A percentile compares a stretch with the other conserved stretches of the same genome.
These are phyloP conservation scores for Rhegmatorhina hoffmannsi DNA, from an alignment of 2,113 vertebrate species.

Conservation along the genomic window DNA sequence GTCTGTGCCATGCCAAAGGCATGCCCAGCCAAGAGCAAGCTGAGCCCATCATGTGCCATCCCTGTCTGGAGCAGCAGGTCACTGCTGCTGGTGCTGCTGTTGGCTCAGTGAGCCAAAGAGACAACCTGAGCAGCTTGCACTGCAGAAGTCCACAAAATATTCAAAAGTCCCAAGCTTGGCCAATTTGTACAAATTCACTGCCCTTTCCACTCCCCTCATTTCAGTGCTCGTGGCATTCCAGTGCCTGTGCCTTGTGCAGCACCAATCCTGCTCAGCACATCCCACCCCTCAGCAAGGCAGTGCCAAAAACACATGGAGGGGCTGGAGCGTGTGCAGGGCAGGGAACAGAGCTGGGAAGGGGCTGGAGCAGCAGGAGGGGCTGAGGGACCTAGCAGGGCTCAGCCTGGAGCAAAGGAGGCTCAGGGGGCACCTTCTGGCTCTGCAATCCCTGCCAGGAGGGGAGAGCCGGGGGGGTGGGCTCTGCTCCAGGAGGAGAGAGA, in stretches of 20 bases:
- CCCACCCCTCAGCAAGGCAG: background rate
- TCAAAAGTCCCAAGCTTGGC: accelerated
- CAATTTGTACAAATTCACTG: background rate
- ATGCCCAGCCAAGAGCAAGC: accelerated
- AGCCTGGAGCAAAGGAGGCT: background rate
- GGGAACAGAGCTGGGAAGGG: background rate
- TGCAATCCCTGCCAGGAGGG: background rate
- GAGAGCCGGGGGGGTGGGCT: accelerated
- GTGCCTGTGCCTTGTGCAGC: too few relatives aligned
- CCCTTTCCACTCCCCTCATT: accelerated
- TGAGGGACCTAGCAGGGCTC: background rate
- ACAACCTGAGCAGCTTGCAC: background rate
- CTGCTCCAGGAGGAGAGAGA: background rate
- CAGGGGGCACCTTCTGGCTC: background rate
- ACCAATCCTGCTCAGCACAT: accelerated
- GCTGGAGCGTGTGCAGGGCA: background rate
- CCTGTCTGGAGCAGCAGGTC: background rate
- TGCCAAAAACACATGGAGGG: background rate
- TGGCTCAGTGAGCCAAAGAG: background rate
- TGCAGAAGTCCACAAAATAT: background rate
- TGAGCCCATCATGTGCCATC: background rate
- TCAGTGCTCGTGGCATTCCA: too few relatives aligned
- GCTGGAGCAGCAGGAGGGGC: accelerated
- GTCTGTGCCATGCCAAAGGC: background rate
- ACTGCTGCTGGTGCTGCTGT: background rate